A percentile compares a stretch with the other conserved stretches of the same genome.
phyloP scores from a whole-genome alignment of 2,888 invertebrate species.

The Aphelenchoides bicaudatus region DNA sequence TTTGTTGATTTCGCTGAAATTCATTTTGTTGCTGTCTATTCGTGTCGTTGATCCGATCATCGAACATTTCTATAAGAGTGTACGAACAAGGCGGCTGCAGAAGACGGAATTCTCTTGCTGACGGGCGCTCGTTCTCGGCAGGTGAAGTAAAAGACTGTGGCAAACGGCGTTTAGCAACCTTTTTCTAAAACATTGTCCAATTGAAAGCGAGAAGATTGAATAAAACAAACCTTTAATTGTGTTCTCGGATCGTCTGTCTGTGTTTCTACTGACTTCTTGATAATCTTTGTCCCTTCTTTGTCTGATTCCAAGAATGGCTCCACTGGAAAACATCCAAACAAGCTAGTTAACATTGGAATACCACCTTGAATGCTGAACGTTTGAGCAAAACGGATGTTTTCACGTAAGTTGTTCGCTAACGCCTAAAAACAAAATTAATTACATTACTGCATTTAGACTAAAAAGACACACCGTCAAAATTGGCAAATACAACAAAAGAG shows the following conservation, averaged over 20 bases:
- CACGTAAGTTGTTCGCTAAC: constrained; percentile 51
- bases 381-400: constrained; percentile 56
- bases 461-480: constrained; percentile 44
- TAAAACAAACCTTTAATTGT: too few relatives aligned
- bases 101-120: constrained; percentile 39
- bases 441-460: not conserved
- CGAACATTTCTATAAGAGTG: constrained; percentile 55
- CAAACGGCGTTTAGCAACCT: constrained; percentile 27
- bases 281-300: not conserved
- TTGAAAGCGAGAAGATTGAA: not conserved
- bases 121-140: constrained; percentile 40
- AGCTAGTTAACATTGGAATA: constrained; percentile 48
- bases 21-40: too few relatives aligned
- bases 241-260: constrained; percentile 19
- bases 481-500: constrained; percentile 50
- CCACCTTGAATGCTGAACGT: constrained; percentile 49
- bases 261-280: not conserved
- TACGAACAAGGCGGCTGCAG: constrained; percentile 50
- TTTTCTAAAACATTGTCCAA: constrained; percentile 12
- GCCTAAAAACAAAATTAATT: constrained; percentile 3
- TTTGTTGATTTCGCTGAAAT: too few relatives aligned
- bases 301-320: constrained; percentile 42
- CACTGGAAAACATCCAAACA: constrained; percentile 57
- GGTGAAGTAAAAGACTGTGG: constrained; percentile 31
- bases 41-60: constrained; percentile 38